Evolutionary conservation across 2,888 invertebrate genomes (phyloP).

Genomic region (Hedychridium roseum): DNA sequence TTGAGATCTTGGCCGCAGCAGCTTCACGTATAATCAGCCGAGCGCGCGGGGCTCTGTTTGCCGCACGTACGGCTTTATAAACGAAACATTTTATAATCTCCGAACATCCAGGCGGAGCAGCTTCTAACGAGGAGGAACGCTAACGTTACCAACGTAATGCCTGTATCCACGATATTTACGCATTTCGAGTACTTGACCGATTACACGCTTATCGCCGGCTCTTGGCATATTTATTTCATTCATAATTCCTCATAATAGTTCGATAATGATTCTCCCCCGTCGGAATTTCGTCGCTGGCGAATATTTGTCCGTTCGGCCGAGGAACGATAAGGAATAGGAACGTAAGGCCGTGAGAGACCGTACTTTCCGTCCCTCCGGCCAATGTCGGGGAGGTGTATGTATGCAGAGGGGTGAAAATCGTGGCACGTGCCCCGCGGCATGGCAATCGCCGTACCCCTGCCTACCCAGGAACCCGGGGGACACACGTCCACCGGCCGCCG

Average conservation of each 20-base stretch:
- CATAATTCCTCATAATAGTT: background rate
- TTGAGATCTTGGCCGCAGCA: slow-evolving; percentile 49
- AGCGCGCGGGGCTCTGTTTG: no score
- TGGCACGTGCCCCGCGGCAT: slow-evolving; percentile 46
- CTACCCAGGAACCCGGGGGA: slow-evolving; percentile 32
- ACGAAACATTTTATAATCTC: no score
- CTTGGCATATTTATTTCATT: background rate
- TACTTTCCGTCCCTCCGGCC: slow-evolving; percentile 3
- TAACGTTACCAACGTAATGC: slow-evolving; percentile 9
- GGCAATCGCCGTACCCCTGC: no score
- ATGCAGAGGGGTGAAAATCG: slow-evolving; percentile 33
- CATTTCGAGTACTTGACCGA: background rate
- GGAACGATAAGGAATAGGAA: background rate
- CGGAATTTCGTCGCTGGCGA: background rate
- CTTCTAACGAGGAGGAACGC: slow-evolving; percentile 25
- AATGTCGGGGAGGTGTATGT: slow-evolving; percentile 2
- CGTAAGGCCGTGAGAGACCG: background rate
- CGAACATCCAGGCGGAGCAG: no score
- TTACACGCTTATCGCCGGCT: slow-evolving; percentile 12
- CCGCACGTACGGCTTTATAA: no score
- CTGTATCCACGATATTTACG: slow-evolving; percentile 9
- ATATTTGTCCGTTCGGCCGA: background rate
- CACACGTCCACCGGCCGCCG: slow-evolving; percentile 29
- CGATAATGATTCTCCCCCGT: background rate
- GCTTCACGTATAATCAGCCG: no score